Evolutionary conservation across 2,113 vertebrate genomes (phyloP), one percentile per base, ranked within the genome.

Genomic region (Panurus biarmicus): DNA sequence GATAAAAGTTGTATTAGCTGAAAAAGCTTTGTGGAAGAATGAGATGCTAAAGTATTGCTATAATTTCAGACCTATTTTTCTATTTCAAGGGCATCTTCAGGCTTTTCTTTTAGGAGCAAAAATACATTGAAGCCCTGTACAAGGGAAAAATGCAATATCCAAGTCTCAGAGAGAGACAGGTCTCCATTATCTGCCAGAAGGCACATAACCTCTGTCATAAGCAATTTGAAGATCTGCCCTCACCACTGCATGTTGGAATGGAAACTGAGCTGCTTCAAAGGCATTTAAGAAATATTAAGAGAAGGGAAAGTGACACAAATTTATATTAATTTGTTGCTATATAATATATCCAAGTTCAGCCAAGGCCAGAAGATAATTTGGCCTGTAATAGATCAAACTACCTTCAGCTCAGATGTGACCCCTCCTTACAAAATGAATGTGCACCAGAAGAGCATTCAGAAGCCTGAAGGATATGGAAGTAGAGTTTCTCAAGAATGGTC

Each of bases 141-240:
- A 71, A 90, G 56, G 18, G 44, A 83, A 93, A 90, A 85, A 77
- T 56, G 48, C 56, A 91, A 72, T 81, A 77, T 10, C 53, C 56
- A 71, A 66, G 28, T 57, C 40, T 77, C 72, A 72, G 78, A 53
- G 85, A 91, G 85, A 80, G 87, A 77, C 82, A 62, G 82, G 71
- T 85, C 85, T 94, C 82, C 1, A 0, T 82, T 93, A 77, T 71
- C 72, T 94, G 89, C 87, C 91, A 95, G 93, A 69, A 91, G 86
- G 84, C 74, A 89, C 38, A 42, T 79, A 91, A 96, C 87, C 89
- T 90, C 67, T 91, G 87, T 94, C 93, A 84, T 1, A 91, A 90
- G 60, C 67, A 77, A 70, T 94, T 56, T 94, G 67, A 95, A 88
- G 91, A 88, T 73, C 36, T 90, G 81, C 36, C 80, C 75, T 95